phyloP scores from a whole-genome alignment of 2,113 vertebrate genomes.

The Leiothrix lutea region DNA sequence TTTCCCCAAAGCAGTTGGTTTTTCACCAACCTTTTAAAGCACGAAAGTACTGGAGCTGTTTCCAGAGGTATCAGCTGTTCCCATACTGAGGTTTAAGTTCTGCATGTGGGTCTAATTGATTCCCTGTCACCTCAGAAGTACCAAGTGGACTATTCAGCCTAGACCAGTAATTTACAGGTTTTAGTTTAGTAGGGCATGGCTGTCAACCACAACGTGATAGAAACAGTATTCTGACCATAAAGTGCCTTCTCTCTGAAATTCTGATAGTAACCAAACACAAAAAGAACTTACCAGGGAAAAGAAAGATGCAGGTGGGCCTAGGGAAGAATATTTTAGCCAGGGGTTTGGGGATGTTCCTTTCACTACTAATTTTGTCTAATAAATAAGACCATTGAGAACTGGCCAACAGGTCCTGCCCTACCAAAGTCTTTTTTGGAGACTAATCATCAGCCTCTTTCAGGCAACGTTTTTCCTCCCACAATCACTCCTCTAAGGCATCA shows the following conservation, averaged over 20 bases:
- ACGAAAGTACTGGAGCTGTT: background rate
- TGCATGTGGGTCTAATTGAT: background rate
- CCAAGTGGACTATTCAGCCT: background rate
- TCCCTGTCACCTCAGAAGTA: background rate
- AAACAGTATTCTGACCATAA: background rate
- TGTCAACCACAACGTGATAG: background rate
- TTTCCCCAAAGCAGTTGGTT: background rate
- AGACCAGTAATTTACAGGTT: background rate
- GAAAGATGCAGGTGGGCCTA: background rate
- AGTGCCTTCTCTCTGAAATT: background rate
- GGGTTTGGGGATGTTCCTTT: accelerated
- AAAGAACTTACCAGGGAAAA: background rate
- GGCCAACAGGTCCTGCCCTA: background rate
- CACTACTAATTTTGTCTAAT: background rate
- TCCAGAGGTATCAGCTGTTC: background rate
- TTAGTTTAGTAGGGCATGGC: background rate
- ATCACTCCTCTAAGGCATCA: background rate
- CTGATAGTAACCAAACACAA: background rate
- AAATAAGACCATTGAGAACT: background rate
- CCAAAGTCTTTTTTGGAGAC: background rate
- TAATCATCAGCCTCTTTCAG: background rate
- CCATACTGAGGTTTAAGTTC: background rate
- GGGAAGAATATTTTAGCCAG: background rate
- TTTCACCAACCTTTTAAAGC: background rate
- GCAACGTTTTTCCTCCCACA: background rate